Conservation (phyloP, 2,797 vertebrate genomes). For the Pseudomugil tenellus region DNA sequence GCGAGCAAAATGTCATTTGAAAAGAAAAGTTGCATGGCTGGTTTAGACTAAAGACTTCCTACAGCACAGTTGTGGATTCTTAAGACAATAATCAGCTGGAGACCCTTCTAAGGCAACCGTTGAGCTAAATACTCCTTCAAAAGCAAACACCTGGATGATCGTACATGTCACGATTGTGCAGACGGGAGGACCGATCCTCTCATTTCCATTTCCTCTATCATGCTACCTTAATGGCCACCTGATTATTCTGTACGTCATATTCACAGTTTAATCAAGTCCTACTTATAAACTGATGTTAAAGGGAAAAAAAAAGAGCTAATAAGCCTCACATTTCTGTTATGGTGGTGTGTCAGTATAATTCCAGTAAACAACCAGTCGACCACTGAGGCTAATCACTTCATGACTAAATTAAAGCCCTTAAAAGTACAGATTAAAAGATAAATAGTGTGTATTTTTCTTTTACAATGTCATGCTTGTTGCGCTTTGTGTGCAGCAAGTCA, state of each 20-base stretch:
- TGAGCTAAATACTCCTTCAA: constrained; percentile 28
- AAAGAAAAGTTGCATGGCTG: constrained; percentile 36
- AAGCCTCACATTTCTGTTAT: constrained; percentile 50
- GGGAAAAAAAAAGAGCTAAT: constrained; percentile 1
- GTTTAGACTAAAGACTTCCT: constrained; percentile 49
- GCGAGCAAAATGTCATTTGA: constrained; percentile 18
- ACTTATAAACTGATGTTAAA: constrained; percentile 41
- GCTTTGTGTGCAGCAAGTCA: constrained; percentile 63
- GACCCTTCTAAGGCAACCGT: constrained; percentile 44
- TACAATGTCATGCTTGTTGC: constrained; percentile 41
- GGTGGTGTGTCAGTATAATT: constrained; percentile 14
- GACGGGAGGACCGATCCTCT: constrained; percentile 20
- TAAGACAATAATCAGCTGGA: constrained; percentile 25
- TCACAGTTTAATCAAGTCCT: constrained; percentile 79
- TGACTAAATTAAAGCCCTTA: constrained; percentile 18
- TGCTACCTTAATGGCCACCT: constrained; percentile 65
- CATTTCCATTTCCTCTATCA: constrained; percentile 42
- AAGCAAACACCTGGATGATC: constrained; percentile 21
- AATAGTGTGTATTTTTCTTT: constrained; percentile 52
- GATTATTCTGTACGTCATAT: constrained; percentile 64
- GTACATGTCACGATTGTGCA: constrained; percentile 15
- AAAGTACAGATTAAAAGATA: constrained; percentile 20
- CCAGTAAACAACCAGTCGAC: constrained; percentile 24
- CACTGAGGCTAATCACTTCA: not conserved
- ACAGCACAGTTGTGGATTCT: constrained; percentile 22